Conservation (phyloP, 2,797 vertebrate genomes). For the Apodemus agrarius region DNA sequence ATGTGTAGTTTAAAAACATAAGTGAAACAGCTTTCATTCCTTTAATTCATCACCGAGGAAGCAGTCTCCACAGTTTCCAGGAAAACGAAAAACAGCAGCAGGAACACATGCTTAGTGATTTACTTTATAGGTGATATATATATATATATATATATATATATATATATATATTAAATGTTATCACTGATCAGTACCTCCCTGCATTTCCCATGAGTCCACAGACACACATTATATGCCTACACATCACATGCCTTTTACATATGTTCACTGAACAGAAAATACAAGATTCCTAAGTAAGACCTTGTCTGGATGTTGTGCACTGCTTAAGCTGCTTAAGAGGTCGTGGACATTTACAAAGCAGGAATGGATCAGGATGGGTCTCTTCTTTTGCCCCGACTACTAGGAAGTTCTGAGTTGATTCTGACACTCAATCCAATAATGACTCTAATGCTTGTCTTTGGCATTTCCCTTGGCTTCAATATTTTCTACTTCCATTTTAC, state of each 20-base stretch:
- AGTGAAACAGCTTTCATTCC: neutral
- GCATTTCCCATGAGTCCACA: neutral
- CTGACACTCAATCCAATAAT: neutral
- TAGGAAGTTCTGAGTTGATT: conserved; percentile 45
- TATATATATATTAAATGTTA: neutral
- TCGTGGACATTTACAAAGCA: neutral
- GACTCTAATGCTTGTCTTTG: neutral
- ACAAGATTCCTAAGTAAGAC: neutral
- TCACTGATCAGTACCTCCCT: neutral
- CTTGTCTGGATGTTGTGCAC: conserved; percentile 3
- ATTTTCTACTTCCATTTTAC: neutral
- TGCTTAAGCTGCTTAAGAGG: neutral
- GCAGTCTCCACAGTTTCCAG: neutral
- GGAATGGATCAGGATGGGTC: conserved; percentile 8
- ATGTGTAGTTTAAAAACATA: conserved; percentile 5
- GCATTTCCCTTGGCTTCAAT: neutral
- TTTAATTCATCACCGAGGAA: neutral
- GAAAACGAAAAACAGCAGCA: conserved; percentile 15
- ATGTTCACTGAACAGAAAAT: neutral
- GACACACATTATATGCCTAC: neutral
- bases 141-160: too few species aligned
- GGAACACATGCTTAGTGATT: neutral
- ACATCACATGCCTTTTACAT: neutral
- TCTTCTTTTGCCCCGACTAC: conserved; percentile 8
- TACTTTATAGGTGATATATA: neutral